Evolutionary conservation across 1,140 invertebrate genomes (phyloP).

Genomic region (Andrena cerasifolii): DNA sequence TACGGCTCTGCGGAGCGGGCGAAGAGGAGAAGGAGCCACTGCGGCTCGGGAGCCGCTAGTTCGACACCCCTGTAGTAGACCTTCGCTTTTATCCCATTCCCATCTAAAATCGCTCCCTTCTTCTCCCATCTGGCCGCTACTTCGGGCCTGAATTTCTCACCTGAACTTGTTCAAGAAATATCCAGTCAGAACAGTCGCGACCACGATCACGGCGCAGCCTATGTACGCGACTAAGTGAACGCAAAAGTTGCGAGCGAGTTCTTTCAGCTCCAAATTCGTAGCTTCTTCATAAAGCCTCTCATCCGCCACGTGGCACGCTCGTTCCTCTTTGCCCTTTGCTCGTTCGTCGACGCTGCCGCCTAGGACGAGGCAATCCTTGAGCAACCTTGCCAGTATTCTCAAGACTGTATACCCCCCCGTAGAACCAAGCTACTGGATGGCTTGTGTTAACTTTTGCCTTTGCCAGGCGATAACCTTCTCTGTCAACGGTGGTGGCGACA

Average conservation of each 20-base stretch:
- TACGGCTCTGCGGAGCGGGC: too few relatives aligned
- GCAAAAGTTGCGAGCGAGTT: constrained; percentile 41
- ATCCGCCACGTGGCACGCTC: neutral
- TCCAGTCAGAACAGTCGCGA: constrained; percentile 9
- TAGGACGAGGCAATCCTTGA: neutral
- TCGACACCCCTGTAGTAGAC: too few relatives aligned
- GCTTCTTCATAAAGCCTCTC: neutral
- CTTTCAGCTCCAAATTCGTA: neutral
- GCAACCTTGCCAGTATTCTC: neutral
- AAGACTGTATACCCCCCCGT: neutral
- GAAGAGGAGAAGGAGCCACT: too few relatives aligned
- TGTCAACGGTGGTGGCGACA: neutral
- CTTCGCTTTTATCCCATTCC: too few relatives aligned
- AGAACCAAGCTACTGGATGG: too few relatives aligned
- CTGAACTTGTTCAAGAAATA: constrained; percentile 33
- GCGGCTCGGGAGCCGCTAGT: too few relatives aligned
- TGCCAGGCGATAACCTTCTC: neutral
- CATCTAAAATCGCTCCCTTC: too few relatives aligned
- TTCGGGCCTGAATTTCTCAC: neutral
- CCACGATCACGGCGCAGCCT: constrained; percentile 42
- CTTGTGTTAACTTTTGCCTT: too few relatives aligned
- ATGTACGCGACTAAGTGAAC: constrained; percentile 49
- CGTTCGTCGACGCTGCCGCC: neutral
- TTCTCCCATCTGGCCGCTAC: too few relatives aligned
- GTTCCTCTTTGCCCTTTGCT: neutral